Percentiles rank a stretch among this genome's conserved stretches.
Evolutionary conservation across 1,140 invertebrate genomes (phyloP).

Genomic region (Galendromus occidentalis): DNA sequence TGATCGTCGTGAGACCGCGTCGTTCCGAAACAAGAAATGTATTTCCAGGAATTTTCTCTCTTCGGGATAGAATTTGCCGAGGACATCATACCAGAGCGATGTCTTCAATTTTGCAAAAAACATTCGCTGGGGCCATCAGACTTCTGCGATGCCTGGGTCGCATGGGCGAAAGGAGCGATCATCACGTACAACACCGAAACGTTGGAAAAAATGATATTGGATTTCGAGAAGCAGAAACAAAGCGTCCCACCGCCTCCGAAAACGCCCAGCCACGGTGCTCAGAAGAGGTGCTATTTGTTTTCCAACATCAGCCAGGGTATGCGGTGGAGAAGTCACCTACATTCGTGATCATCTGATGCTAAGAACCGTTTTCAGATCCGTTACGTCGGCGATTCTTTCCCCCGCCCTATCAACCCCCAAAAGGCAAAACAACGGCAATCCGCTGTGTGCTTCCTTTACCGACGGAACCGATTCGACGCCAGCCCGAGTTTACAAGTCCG

Average conservation of each 20-base stretch:
- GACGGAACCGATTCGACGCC: constrained; percentile 1
- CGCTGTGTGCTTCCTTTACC: background rate
- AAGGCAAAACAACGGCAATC: background rate
- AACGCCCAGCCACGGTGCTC: background rate
- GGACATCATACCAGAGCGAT: background rate
- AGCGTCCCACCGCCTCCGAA: background rate
- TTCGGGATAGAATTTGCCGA: background rate
- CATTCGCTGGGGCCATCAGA: background rate
- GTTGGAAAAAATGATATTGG: background rate
- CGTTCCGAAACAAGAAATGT: background rate
- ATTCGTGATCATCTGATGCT: background rate
- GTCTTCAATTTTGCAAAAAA: background rate
- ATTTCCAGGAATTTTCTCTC: background rate
- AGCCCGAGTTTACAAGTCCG: background rate
- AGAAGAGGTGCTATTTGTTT: background rate
- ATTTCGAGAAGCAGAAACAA: background rate
- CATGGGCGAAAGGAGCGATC: background rate
- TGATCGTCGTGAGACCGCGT: no score
- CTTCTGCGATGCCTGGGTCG: background rate
- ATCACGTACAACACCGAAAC: background rate
- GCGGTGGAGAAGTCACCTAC: background rate
- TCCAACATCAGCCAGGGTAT: background rate
- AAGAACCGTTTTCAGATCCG: background rate
- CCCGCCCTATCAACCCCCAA: background rate
- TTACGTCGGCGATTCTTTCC: background rate